phyloP scores from a whole-genome alignment of 2,797 vertebrate species.

The Melanitta fusca region DNA sequence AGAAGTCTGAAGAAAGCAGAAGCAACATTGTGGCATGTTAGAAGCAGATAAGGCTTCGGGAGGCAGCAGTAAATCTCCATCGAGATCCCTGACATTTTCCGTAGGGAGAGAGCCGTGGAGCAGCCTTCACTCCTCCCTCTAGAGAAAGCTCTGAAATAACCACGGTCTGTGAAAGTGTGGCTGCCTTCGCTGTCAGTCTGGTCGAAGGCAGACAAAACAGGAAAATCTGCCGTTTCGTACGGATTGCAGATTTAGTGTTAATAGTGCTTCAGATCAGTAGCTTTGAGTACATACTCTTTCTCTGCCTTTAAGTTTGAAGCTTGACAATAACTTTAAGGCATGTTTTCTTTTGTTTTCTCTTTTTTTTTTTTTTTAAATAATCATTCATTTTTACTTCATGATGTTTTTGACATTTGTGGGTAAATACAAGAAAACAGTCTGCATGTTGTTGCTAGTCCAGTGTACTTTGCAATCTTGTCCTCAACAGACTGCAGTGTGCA shows the following conservation, averaged over 20 bases:
- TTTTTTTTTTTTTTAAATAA: slow-evolving; percentile 15
- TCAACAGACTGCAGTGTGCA: slow-evolving; percentile 73
- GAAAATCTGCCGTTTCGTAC: slow-evolving; percentile 18
- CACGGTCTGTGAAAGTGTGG: slow-evolving; percentile 54
- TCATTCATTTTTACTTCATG: slow-evolving; percentile 69
- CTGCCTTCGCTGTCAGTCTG: slow-evolving; percentile 60
- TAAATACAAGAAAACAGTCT: slow-evolving; percentile 79
- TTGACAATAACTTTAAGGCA: slow-evolving; percentile 76
- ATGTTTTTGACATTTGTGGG: slow-evolving; percentile 79
- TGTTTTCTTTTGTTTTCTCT: slow-evolving; percentile 44
- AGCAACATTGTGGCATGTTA: slow-evolving; percentile 83
- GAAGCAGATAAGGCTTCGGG: slow-evolving; percentile 68
- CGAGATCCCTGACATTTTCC: slow-evolving; percentile 65
- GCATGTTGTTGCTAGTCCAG: slow-evolving; percentile 80
- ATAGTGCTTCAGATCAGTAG: slow-evolving; percentile 76
- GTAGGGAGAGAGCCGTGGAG: slow-evolving; percentile 48
- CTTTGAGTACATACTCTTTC: slow-evolving; percentile 72
- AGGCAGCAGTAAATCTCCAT: slow-evolving; percentile 78
- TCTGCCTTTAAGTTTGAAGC: slow-evolving; percentile 78
- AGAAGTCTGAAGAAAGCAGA: slow-evolving; percentile 72
- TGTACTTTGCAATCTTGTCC: slow-evolving; percentile 79
- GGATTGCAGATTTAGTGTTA: slow-evolving; percentile 69
- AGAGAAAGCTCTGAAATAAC: slow-evolving; percentile 72
- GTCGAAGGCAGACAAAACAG: slow-evolving; percentile 58
- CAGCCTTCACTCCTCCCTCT: slow-evolving; percentile 59